Evolutionary conservation across 2,888 invertebrate genomes (phyloP), one percentile per base, ranked within the genome.

Genomic region (Agrotis puta): DNA sequence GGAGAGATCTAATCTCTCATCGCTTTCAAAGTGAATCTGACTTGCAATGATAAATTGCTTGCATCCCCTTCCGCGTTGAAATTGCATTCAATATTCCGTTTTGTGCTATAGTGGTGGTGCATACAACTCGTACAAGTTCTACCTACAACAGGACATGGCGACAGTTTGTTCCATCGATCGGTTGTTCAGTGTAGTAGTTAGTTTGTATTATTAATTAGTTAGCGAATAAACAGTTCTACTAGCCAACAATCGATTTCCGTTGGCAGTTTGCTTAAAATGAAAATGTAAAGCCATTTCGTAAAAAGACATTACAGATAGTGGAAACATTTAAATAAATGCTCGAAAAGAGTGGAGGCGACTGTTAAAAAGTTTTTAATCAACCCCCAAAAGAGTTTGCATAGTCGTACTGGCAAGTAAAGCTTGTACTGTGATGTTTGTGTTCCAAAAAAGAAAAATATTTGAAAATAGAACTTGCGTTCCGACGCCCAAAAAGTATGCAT

Each of bases 401-500:
- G 7, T 24, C 9, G 11, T 59, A 27, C 51, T 53, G 68, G 45
- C 27, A 27, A 16, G 24, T 54, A 24, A 58, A 48, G 27, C 33
- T 1, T 50, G 22, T 20, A n/a, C 39, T 14, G 51, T 51, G n/a
- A 24, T 27, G 39, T 76, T 59, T 61, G 22, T 39, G 33, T 56
- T 33, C 43, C 20, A 24, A 18, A 58, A 68, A 56, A 64, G 66
- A n/a, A 77, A 74, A 74, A 72, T 62, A 66, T 82, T 79, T 68
- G 51, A 72, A 79, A 73, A 51, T 65, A 43, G 72, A 81, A 59
- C 65, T 51, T 57, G 51, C 63, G 59, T 77, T 79, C 56, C 65
- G 70, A 81, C 81, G 67, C 64, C 61, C 53, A 48, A 74, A 81
- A 71, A 75, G 57, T 69, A 54, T 77, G 74, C 73, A 67, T 84